Conservation (phyloP, 1,140 invertebrate genomes). For the Telenomus remus region DNA sequence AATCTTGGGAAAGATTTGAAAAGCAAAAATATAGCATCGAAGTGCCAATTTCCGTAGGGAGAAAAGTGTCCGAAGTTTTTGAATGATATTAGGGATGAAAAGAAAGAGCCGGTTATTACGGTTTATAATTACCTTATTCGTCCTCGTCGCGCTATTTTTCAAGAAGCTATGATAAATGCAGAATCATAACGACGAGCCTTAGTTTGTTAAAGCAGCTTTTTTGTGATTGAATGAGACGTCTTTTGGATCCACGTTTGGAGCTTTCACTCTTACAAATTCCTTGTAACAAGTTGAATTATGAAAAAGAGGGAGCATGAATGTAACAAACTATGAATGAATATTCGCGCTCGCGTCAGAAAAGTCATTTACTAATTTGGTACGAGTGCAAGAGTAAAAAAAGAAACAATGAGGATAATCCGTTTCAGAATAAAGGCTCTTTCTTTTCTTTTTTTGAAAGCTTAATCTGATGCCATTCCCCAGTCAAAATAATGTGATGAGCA, state of each 20-base stretch:
- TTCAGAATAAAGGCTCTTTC: neutral
- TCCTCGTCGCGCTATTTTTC: constrained; percentile 34
- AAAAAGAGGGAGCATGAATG: constrained; percentile 27
- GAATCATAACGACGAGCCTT: constrained; percentile 30
- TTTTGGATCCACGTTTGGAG: constrained; percentile 42
- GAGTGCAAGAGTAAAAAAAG: no score
- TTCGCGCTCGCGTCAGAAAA: constrained; percentile 2
- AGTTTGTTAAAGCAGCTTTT: constrained; percentile 47
- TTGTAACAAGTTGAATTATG: constrained; percentile 29
- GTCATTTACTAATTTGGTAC: constrained; percentile 62
- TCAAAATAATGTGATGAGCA: constrained; percentile 15
- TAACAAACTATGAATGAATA: constrained; percentile 20
- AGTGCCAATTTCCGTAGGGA: neutral
- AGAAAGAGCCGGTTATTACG: constrained; percentile 30
- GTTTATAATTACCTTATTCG: constrained; percentile 48
- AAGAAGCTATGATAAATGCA: constrained; percentile 38
- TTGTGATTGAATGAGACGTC: constrained; percentile 44
- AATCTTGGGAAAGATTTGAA: no score
- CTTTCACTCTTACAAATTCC: constrained; percentile 17
- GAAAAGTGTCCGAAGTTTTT: neutral
- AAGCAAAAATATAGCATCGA: no score
- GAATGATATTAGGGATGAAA: neutral
- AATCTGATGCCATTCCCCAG: neutral
- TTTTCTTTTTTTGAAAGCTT: neutral
- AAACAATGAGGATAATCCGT: neutral